Base-by-base conservation (phyloP, 35 echinoderm and acorn worm species). In the Diadema setosum region DNA sequence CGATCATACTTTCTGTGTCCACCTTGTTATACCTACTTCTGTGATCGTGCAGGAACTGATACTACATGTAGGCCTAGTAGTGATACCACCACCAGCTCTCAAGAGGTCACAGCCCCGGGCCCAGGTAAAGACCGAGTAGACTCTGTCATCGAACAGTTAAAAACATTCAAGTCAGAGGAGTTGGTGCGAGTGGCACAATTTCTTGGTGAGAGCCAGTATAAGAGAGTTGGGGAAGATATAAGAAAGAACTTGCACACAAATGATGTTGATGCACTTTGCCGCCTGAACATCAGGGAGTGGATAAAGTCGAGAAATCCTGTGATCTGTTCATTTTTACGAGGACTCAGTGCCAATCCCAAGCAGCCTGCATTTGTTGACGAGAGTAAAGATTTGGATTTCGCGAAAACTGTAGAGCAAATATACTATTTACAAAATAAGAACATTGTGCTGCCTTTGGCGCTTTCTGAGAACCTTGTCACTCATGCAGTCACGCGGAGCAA, bases 401-500 rank as follows among this genome's bases (percentile, higher is more conserved):
- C 85, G 3, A 87, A 87, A 59, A 69, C 60, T 18, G 46, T 50
- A 18, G 83, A 85, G 26, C 20, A 31, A 75, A 31, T 85, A 75
- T 85, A 85, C 34, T 20, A 50, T 61, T 12, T 39, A 11, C 50
- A 25, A 5, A 65, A 32, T 26, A 5, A 42, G 5, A 7, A 31
- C n/a, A 50, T 34, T 76, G 83, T 85, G 20, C 58, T 85, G 27
- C 83, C 83, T 7, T 75, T 87, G 7, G 42, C 85, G 0, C 67
- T 87, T 80, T 25, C 37, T 42, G 85, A 87, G 42, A 70, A 70
- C 35, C 29, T 87, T 81, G 20, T 87, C 6, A 55, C 33, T 11
- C 67, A 87, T 80, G 34, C 85, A 21, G 37, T 87, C 35, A 37
- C 58, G 1, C 27, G 42, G 18, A 87, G 85, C 43, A 87, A 80